A percentile compares a stretch with the other conserved stretches of the same genome.
Evolutionary conservation across 30 jellyfish, hydroid and myxozoan genomes (phyloP).

Genomic region (Chrysaora quinquecirrha): DNA sequence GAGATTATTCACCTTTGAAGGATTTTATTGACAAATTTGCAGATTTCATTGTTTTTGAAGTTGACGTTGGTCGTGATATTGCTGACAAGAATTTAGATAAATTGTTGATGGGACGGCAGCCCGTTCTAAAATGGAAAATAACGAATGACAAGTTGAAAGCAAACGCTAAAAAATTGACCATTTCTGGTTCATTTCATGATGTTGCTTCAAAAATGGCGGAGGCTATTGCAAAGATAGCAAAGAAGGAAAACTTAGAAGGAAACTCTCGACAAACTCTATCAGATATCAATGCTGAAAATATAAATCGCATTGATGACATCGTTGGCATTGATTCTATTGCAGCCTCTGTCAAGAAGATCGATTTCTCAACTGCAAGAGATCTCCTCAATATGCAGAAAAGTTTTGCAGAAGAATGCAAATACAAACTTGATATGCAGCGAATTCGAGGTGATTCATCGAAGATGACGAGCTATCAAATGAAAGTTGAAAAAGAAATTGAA

Average conservation of each 20-base stretch:
- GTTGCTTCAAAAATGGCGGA: not conserved
- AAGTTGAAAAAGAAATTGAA: not conserved
- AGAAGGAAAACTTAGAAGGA: not conserved
- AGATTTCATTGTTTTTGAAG: not conserved
- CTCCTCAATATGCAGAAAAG: not conserved
- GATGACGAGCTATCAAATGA: constrained; percentile 1
- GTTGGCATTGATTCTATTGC: not conserved
- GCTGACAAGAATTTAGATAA: not conserved
- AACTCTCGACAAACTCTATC: not conserved
- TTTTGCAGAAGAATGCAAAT: not conserved
- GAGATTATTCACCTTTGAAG: not conserved
- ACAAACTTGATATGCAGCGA: not conserved
- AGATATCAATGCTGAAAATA: not conserved
- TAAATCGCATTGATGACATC: not conserved
- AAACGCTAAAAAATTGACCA: not conserved
- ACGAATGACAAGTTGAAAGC: constrained; percentile 2
- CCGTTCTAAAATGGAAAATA: not conserved
- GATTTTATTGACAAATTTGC: not conserved
- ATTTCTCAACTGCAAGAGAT: not conserved
- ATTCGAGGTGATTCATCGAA: not conserved
- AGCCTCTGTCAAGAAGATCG: not conserved
- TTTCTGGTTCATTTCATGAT: not conserved
- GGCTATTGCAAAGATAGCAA: not conserved
- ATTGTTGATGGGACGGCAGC: not conserved
- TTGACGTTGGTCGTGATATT: not conserved